Evolutionary conservation across 2,888 invertebrate species (phyloP).

Genomic region (Thecocarcelia acutangulata): DNA sequence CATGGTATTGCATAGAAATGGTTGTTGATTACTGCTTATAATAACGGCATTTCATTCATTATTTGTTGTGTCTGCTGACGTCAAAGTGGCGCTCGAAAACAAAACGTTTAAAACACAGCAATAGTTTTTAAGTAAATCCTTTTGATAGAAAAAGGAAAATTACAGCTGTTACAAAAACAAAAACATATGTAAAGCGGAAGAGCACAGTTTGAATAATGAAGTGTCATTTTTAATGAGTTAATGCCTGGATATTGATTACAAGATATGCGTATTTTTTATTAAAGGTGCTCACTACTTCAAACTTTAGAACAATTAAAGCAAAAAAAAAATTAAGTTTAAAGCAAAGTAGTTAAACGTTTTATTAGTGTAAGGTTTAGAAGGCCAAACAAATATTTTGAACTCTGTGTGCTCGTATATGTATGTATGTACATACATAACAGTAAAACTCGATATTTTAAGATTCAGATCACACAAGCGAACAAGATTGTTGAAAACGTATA

Average conservation of each 20-base stretch:
- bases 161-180: not conserved
- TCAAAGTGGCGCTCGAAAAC: constrained; percentile 48
- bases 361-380: too few species aligned
- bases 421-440: too few species aligned
- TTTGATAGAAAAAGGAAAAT: not conserved
- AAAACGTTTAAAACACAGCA: constrained; percentile 12
- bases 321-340: too few species aligned
- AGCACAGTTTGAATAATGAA: constrained; percentile 10
- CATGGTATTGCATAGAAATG: not conserved
- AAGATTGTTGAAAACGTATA: too few species aligned
- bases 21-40: constrained; percentile 17
- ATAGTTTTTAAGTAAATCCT: constrained; percentile 5
- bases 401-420: too few species aligned
- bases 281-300: not conserved
- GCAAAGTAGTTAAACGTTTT: not conserved
- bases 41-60: constrained; percentile 16
- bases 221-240: not conserved
- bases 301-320: constrained; percentile 12
- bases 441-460: too few species aligned
- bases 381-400: too few species aligned
- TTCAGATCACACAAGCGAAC: too few species aligned
- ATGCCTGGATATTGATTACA: constrained; percentile 4
- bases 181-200: constrained; percentile 24
- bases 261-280: not conserved
- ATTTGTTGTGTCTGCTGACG: constrained; percentile 58